Base-by-base conservation (phyloP, 2,888 invertebrate species). In the Andrena camellia region DNA sequence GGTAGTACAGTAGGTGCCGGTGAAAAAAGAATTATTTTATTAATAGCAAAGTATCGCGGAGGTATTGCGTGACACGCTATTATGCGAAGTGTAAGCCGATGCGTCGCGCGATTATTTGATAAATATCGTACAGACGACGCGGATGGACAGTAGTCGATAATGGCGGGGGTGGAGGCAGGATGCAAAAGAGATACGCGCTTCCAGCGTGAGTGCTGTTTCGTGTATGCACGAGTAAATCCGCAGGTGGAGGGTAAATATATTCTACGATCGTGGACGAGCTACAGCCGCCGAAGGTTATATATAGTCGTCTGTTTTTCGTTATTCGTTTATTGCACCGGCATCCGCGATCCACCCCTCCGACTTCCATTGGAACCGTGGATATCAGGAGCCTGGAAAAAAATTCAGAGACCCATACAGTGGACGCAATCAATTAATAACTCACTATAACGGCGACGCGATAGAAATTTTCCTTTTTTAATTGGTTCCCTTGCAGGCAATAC, bases 201-300 rank as follows among this genome's bases (percentile, higher is more conserved):
- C 81, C 83, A 83, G 80, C 87, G 86, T 88, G 91, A 92, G 92
- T 92, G 92, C 90, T 90, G 90, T 92, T 92, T 88, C 92, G 89
- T 92, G 92, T 92, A 91, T 88, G 90, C 90, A 87, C 89, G 89
- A 90, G 90, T 87, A 91, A 92, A 92, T 92, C 90, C 90, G 91
- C 85, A 89, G 90, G 90, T 90, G 88, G 87, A 91, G 82, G 74
- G 84, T 81, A 88, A 86, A 88, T 81, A 88, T 86, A 88, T 86
- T 80, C 88, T 52, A 73, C 69, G 83, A 87, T 82, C 83, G 80
- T 59, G 70, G 60, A 60, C 67, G 69, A 57, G 67, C 63, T 64
- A 64, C 33, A 70, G 78, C 57, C 57, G 81, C 35, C 71, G 87
- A 84, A 84, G 81, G 83, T 83, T 86, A 81, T 82, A 81, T 82